These are phyloP conservation scores for Elachura formosa DNA, from an alignment of 2,113 vertebrate species.

Conservation along the genomic window DNA sequence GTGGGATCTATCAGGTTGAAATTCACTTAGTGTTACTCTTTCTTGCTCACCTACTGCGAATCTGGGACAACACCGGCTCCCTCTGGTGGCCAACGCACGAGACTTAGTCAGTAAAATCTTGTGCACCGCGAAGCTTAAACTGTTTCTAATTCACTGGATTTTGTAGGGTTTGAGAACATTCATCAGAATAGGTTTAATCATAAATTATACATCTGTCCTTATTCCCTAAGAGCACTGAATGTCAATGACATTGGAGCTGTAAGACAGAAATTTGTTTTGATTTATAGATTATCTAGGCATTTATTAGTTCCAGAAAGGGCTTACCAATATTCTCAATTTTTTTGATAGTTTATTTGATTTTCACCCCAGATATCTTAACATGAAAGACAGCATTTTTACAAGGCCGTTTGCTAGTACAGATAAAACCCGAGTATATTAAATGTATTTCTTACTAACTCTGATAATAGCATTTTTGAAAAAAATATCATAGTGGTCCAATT, in stretches of 20 bases:
- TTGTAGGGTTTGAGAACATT: rapidly evolving
- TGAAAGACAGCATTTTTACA: neutral
- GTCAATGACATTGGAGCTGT: neutral
- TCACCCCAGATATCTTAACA: neutral
- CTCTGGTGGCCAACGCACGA: slow-evolving; percentile 34
- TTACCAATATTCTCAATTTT: neutral
- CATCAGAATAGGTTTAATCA: neutral
- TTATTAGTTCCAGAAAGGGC: neutral
- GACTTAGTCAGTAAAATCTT: neutral
- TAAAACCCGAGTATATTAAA: neutral
- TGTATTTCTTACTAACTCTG: neutral
- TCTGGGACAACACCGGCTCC: neutral
- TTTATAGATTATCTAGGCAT: neutral
- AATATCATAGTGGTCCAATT: neutral
- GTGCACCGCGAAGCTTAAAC: neutral
- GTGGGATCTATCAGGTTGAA: neutral
- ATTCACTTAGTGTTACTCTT: neutral
- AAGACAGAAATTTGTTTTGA: neutral
- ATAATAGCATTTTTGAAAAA: neutral
- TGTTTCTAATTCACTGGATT: neutral
- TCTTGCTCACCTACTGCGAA: neutral
- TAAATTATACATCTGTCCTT: neutral
- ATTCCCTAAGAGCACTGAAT: neutral
- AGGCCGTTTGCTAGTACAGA: neutral
- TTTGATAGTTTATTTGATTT: neutral